Conservation (phyloP, 2,797 vertebrate genomes). For the Silurus lanzhouensis region DNA sequence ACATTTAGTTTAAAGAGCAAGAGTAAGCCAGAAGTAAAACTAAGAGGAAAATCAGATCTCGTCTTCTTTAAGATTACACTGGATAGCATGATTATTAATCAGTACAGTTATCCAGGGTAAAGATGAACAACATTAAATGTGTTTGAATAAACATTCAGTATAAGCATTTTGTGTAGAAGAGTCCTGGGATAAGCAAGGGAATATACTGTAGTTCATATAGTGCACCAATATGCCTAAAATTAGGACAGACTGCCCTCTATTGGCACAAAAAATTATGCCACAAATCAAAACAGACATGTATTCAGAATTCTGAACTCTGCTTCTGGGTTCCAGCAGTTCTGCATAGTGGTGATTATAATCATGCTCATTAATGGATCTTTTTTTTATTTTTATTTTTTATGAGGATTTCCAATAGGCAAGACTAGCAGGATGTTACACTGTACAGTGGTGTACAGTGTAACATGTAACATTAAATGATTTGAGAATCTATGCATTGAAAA, state of each 20-base stretch:
- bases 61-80: background rate
- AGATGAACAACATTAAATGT: background rate
- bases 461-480: background rate
- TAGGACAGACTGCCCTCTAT: conserved; percentile 45
- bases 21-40: background rate
- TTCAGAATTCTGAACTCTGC: background rate
- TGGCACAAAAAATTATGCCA: conserved; percentile 28
- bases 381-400: no score
- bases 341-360: background rate
- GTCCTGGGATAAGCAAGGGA: background rate
- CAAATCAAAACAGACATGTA: background rate
- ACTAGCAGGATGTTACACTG: no score
- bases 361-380: background rate
- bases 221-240: conserved; percentile 10
- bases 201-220: background rate
- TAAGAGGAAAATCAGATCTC: background rate
- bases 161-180: background rate
- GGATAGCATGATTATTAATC: background rate
- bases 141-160: background rate
- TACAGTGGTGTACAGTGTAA: background rate
- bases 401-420: background rate
- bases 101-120: background rate
- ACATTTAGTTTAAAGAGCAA: background rate
- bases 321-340: background rate
- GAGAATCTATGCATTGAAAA: background rate